phyloP scores from a whole-genome alignment of 2,113 vertebrate species.

The Amphiprion ocellaris region DNA sequence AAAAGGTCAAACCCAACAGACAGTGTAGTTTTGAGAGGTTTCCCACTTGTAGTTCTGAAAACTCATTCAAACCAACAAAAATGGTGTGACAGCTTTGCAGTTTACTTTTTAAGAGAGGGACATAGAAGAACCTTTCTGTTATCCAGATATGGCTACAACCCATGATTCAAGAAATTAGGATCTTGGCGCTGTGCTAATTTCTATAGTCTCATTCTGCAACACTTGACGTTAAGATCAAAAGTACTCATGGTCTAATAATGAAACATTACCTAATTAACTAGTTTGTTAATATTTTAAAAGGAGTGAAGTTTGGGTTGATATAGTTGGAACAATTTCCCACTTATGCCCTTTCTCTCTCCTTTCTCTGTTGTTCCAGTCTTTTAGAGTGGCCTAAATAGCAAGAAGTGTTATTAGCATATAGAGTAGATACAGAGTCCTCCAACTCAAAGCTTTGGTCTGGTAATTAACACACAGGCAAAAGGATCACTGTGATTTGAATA shows the following conservation, averaged over 20 bases:
- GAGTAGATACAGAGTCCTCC: constrained; percentile 73
- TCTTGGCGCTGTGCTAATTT: constrained; percentile 25
- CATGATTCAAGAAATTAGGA: constrained; percentile 4
- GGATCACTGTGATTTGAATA: constrained; percentile 79
- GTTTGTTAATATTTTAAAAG: constrained; percentile 57
- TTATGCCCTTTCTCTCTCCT: constrained; percentile 45
- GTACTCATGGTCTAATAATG: constrained; percentile 40
- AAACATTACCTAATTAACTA: constrained; percentile 61
- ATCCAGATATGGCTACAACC: constrained; percentile 20
- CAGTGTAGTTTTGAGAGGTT: too few relatives aligned
- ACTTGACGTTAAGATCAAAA: constrained; percentile 56
- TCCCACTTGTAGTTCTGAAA: too few relatives aligned
- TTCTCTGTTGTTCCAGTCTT: constrained; percentile 55
- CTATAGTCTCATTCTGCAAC: constrained; percentile 15
- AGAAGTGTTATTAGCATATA: constrained; percentile 80
- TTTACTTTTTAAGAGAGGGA: neutral
- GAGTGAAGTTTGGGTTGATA: constrained; percentile 45
- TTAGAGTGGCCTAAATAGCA: constrained; percentile 72
- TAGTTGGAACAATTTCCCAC: constrained; percentile 51
- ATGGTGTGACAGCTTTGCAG: too few relatives aligned
- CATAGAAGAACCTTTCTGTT: neutral
- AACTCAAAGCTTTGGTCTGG: constrained; percentile 78
- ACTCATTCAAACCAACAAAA: too few relatives aligned
- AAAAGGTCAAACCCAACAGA: too few relatives aligned
- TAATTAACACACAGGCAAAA: constrained; percentile 79